Evolutionary conservation across 2,888 invertebrate species (phyloP), one percentile per base, ranked within the genome.

Genomic region (Leptinotarsa rubiginosa): DNA sequence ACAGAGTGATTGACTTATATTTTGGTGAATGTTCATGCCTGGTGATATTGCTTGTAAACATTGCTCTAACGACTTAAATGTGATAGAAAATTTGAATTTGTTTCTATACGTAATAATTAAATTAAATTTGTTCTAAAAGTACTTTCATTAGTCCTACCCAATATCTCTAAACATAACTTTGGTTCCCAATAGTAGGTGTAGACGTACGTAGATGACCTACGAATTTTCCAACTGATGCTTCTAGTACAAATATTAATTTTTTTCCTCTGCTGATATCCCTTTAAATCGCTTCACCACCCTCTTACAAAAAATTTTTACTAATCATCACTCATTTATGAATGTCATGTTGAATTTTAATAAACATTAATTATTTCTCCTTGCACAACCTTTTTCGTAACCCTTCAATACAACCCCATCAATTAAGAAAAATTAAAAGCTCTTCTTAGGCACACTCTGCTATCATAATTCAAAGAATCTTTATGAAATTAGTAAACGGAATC

Each of bases 391-490:
- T 41, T 41, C 25, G 13, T 16, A 52, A 69, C 69, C 69, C 69
- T 69, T 69, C 59, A 31, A 50, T 56, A 18, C 22, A 12, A 56
- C 69, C 69, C 69, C 56, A 69, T 69, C 69, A 22, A 67, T 25
- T 54, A 49, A 54, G 52, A 69, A 56, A 69, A 69, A 69, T 69
- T 69, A 69, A 69, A 47, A 69, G 56, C 69, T 56, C 56, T 25
- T 69, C 69, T 47, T 56, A 56, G 59, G 56, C 69, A 69, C 69
- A 69, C 47, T 56, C 31, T 20, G 47, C 56, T 47, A 69, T 18
- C 69, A 69, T 69, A 69, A 69, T 69, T 69, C 13, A 54, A 56
- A 13, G 16, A 62, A 62, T 62, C 41, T 31, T 12, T 5, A 62
- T 12, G 41, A n/a, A 62, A 62, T 62, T 62, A 62, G 41, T 25